Conservation (phyloP, 2,888 invertebrate species). For the Ectemnius cavifrons region DNA sequence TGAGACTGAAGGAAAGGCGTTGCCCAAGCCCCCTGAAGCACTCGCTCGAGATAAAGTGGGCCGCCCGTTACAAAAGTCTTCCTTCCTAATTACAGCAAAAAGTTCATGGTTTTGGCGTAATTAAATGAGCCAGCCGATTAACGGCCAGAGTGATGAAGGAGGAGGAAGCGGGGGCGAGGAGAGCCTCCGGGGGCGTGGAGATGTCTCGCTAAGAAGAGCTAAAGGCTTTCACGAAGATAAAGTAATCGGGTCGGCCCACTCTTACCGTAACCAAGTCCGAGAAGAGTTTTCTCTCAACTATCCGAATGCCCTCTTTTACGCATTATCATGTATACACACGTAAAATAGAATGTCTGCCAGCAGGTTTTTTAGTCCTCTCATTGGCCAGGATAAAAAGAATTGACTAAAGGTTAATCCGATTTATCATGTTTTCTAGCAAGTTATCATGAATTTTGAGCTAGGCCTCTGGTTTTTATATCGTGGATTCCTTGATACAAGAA, state of each 20-base stretch:
- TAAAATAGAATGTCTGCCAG: no score
- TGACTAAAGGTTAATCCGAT: no score
- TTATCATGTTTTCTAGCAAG: constrained; percentile 9
- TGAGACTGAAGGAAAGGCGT: no score
- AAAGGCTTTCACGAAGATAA: constrained; percentile 50
- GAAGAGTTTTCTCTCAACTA: not conserved
- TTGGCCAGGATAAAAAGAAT: no score
- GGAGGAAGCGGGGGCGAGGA: no score
- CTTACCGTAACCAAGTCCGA: constrained; percentile 20
- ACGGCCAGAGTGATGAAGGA: constrained; percentile 38
- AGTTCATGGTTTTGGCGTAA: constrained; percentile 57
- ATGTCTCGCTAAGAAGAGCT: constrained; percentile 26
- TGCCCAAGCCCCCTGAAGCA: no score
- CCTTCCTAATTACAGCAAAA: constrained; percentile 50
- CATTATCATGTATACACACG: no score
- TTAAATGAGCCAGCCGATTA: constrained; percentile 55
- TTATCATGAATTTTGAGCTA: constrained; percentile 2
- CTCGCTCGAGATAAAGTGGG: not conserved
- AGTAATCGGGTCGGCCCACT: constrained; percentile 41
- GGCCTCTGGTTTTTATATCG: no score
- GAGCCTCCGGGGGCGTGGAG: not conserved
- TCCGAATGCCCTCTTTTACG: not conserved
- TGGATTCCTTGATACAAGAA: no score
- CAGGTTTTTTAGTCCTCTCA: no score
- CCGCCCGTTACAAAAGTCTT: constrained; percentile 37